Conservation (phyloP, 2,113 vertebrate genomes). For the Periophthalmodon schlosseri region DNA sequence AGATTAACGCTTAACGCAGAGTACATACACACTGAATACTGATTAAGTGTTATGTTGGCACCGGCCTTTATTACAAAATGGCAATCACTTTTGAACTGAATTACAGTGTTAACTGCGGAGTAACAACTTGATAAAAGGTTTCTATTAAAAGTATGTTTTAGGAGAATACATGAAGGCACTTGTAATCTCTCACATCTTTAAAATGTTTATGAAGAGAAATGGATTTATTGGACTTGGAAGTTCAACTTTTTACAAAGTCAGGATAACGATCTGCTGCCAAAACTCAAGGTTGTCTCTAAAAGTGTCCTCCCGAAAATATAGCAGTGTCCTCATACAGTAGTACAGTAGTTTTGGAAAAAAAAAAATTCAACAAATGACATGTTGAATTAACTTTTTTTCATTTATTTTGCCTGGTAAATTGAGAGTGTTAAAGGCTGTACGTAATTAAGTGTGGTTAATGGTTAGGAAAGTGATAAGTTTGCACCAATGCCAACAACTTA, state of each 20-base stretch:
- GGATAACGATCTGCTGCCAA: neutral
- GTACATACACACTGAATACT: neutral
- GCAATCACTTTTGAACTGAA: neutral
- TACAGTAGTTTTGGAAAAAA: neutral
- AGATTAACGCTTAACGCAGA: no score
- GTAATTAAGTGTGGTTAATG: neutral
- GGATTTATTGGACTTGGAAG: neutral
- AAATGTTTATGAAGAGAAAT: neutral
- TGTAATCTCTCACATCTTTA: neutral
- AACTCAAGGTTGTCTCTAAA: constrained; percentile 1
- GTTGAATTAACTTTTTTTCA: no score
- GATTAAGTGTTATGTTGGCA: neutral
- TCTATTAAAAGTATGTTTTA: constrained; percentile 16
- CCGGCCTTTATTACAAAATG: neutral
- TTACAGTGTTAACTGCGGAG: neutral
- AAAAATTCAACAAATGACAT: neutral
- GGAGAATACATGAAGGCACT: neutral
- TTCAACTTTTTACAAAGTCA: neutral
- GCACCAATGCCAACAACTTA: neutral
- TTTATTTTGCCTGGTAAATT: no score
- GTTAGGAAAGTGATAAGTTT: neutral
- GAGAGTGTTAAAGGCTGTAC: no score
- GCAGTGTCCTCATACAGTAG: neutral
- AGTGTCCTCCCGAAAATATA: neutral
- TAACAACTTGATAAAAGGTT: neutral